Evolutionary conservation across 2,113 vertebrate genomes (phyloP).

Genomic region (Anarhynchus alexandrinus): DNA sequence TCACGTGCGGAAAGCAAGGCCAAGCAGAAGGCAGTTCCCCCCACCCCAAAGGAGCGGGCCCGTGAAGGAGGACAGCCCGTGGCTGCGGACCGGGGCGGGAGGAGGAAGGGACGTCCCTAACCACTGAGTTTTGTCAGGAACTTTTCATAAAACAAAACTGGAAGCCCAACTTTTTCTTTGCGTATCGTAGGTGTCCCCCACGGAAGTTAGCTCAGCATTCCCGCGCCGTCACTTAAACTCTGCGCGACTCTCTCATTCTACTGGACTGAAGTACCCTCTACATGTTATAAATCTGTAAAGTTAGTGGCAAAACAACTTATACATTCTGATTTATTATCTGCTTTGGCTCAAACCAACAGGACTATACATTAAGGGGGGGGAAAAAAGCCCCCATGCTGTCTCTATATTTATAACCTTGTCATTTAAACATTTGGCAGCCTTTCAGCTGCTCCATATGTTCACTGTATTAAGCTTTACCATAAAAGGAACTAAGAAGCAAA

Average conservation of each 20-base stretch:
- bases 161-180: neutral
- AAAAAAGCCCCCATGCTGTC: neutral
- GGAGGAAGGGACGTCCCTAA: neutral
- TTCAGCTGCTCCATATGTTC: slow-evolving; percentile 80
- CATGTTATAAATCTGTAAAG: slow-evolving; percentile 36
- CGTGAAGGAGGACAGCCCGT: neutral
- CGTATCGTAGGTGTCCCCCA: neutral
- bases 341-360: slow-evolving; percentile 61
- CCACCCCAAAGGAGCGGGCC: neutral
- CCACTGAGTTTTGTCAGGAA: neutral
- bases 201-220: neutral
- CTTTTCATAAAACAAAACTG: neutral
- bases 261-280: neutral
- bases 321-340: slow-evolving; percentile 66
- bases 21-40: neutral
- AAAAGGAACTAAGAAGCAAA: slow-evolving; percentile 72
- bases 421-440: slow-evolving; percentile 78
- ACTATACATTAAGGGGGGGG: slow-evolving; percentile 61
- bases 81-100: neutral
- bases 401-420: slow-evolving; percentile 79
- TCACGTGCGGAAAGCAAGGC: neutral
- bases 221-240: neutral
- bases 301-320: slow-evolving; percentile 53
- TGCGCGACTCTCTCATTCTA: neutral
- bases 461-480: slow-evolving; percentile 76